Percentiles rank a stretch among this genome's conserved stretches.
These are phyloP conservation scores for Dendrolimus punctatus DNA, from an alignment of 1,140 invertebrate species.

Conservation along the genomic window DNA sequence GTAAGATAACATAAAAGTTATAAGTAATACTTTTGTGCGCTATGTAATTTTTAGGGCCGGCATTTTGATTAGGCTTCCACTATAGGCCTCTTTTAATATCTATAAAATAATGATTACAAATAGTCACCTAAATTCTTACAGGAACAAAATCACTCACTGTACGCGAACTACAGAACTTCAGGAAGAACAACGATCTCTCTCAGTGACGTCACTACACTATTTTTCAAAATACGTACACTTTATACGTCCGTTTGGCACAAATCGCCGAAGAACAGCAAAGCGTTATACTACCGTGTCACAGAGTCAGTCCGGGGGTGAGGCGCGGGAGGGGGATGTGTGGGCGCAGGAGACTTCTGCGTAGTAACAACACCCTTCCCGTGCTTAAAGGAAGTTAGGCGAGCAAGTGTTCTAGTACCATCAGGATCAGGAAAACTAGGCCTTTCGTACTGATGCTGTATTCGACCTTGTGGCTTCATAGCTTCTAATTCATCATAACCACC, in stretches of 20 bases:
- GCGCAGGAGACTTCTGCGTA: constrained; percentile 33
- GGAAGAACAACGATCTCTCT: constrained; percentile 51
- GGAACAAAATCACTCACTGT: constrained; percentile 14
- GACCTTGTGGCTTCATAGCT: constrained; percentile 52
- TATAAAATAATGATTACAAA: constrained; percentile 1
- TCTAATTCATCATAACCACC: constrained; percentile 58
- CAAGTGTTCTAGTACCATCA: constrained; percentile 43
- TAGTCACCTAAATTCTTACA: constrained; percentile 9
- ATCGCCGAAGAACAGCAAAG: constrained; percentile 65
- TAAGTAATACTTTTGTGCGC: constrained; percentile 4
- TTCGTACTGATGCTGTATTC: constrained; percentile 59
- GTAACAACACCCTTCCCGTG: constrained; percentile 38
- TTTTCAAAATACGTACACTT: constrained; percentile 26
- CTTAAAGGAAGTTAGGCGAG: constrained; percentile 55
- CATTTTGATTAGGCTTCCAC: neutral
- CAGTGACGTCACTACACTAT: constrained; percentile 45
- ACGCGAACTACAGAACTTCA: constrained; percentile 16
- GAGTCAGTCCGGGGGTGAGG: constrained; percentile 54
- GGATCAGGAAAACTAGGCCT: constrained; percentile 58
- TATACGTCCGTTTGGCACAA: constrained; percentile 70
- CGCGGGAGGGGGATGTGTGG: constrained; percentile 43
- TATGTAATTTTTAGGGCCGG: constrained; percentile 23
- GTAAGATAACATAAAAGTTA: too few species aligned
- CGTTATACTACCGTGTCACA: constrained; percentile 67
- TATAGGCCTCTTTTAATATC: too few species aligned